Evolutionary conservation across 1,140 invertebrate genomes (phyloP).

Genomic region (Hypothenemus hampei): DNA sequence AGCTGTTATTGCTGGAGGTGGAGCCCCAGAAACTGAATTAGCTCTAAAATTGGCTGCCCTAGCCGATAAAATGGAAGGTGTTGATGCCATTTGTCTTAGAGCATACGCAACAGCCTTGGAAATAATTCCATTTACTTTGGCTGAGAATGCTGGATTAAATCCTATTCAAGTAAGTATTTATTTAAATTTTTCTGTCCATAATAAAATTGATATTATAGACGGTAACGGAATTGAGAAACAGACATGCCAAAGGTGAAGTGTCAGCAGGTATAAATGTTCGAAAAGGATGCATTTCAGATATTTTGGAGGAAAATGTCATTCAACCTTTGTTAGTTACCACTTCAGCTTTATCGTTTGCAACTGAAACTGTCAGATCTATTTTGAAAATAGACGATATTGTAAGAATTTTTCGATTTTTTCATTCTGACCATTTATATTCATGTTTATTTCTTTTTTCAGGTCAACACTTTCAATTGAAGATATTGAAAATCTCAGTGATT

Average conservation of each 20-base stretch:
- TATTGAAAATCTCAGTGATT: too few relatives aligned
- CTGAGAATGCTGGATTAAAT: constrained; percentile 99
- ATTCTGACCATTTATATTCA: neutral
- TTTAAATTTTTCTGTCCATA: neutral
- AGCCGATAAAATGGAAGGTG: constrained; percentile 79
- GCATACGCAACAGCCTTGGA: constrained; percentile 96
- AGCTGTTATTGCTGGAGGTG: constrained; percentile 89
- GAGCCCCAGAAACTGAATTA: constrained; percentile 95
- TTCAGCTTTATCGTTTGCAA: constrained; percentile 89
- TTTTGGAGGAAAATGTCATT: constrained; percentile 94
- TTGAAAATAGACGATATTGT: constrained; percentile 99
- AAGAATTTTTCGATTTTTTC: constrained; percentile 11
- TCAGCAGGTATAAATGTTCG: constrained; percentile 95
- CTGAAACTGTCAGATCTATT: constrained; percentile 96
- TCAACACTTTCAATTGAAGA: constrained; percentile 17
- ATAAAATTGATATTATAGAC: constrained; percentile 54
- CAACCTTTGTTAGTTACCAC: constrained; percentile 94
- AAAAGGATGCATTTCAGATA: constrained; percentile 93
- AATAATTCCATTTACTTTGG: constrained; percentile 94
- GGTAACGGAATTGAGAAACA: constrained; percentile 93
- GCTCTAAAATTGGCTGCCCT: constrained; percentile 78
- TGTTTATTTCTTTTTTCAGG: constrained; percentile 21
- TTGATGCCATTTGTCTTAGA: constrained; percentile 91
- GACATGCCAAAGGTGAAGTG: constrained; percentile 80
- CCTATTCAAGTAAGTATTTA: constrained; percentile 61